Conservation (phyloP, 2,888 invertebrate species). For the Trichopria drosophilae region DNA sequence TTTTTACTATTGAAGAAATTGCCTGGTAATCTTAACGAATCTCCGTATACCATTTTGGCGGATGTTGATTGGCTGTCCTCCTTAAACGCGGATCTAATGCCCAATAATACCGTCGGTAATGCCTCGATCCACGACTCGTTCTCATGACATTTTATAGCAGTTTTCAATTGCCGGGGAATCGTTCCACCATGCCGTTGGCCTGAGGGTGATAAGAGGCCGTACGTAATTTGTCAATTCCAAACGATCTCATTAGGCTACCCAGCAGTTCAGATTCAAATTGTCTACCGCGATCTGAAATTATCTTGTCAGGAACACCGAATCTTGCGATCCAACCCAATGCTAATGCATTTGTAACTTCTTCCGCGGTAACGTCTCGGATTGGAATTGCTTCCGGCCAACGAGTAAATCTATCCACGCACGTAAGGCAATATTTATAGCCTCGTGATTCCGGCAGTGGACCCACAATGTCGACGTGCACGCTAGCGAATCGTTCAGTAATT, state of each 20-base stretch:
- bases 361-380: background rate
- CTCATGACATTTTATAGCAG: too few species aligned
- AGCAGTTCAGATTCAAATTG: slow-evolving; percentile 40
- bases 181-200: slow-evolving; percentile 23
- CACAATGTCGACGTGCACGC: slow-evolving; percentile 50
- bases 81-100: slow-evolving; percentile 38
- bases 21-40: slow-evolving; percentile 37
- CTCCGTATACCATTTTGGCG: slow-evolving; percentile 41
- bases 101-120: slow-evolving; percentile 37
- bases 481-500: slow-evolving; percentile 42
- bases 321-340: slow-evolving; percentile 4
- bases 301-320: slow-evolving; percentile 30
- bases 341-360: background rate
- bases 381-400: background rate
- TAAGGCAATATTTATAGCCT: too few species aligned
- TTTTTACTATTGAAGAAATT: slow-evolving; percentile 36
- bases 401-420: too few species aligned
- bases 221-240: slow-evolving; percentile 5
- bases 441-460: too few species aligned
- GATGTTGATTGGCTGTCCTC: slow-evolving; percentile 40
- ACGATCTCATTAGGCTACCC: background rate
- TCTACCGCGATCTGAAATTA: slow-evolving; percentile 39
- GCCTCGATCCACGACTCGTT: slow-evolving; percentile 36
- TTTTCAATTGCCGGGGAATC: slow-evolving; percentile 6
- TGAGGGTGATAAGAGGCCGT: slow-evolving; percentile 31